Base-by-base conservation (phyloP, 1,140 invertebrate species). In the Ceratitis capitata region DNA sequence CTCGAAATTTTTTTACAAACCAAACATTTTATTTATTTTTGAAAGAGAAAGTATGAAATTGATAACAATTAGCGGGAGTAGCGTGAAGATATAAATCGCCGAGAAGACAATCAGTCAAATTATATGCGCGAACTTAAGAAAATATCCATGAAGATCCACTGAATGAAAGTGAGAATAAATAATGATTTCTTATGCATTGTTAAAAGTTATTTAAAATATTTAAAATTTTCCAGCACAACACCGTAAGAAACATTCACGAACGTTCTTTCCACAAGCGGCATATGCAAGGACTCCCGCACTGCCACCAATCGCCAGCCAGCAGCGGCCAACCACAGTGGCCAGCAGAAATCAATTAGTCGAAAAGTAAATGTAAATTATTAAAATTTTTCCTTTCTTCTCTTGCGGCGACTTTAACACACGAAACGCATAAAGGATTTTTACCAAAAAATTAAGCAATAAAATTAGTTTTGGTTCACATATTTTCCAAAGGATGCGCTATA, bases 361-460 rank as follows among this genome's bases (percentile, higher is more conserved):
- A 26, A n/a, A 83, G 82, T 51, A 51, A 12, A 83, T 35, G 82
- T n/a, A n/a, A 83, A 51, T 83, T 83, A 53, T 49, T 83, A 23
- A 83, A 83, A 35, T 53, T 83, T 32, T 83, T 14, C 47, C 47
- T 83, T 83, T 83, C 32, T 83, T 83, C 7, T 51, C 0, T 0
- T 35, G 45, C 82, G 47, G 49, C 82, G n/a, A 10, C 6, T 10
- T 10, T 6, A 74, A 74, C 2, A 26, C 42, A 32, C 51, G 23
- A 49, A 39, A 35, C n/a, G 82, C 19, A 84, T 49, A 84, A 5
- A 58, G 29, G 9, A 45, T 42, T 49, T 49, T 29, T 49, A 64
- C 42, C 35, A 84, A 89, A 90, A 91, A 91, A 91, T 91, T 91
- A 86, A 91, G 89, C 89, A 91, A 91, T 91, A 91, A 91, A 91